phyloP scores from a whole-genome alignment of 2,888 invertebrate genomes.

The Pseudococcus longispinus region DNA sequence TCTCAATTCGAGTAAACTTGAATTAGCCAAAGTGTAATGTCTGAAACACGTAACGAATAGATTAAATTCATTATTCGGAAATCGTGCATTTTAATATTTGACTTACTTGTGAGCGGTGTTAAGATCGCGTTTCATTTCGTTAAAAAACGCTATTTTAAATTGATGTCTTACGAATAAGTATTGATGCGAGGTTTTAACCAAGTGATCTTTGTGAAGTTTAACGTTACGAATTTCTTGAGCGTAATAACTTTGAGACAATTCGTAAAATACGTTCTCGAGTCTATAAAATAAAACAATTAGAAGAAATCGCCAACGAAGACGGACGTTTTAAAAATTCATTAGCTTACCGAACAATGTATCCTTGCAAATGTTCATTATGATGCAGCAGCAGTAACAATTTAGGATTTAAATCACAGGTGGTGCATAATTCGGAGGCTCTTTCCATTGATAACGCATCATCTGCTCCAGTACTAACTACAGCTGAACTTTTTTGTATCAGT shows the following conservation, averaged over 20 bases:
- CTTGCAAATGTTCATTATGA: conserved; percentile 85
- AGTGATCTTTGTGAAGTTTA: conserved; percentile 86
- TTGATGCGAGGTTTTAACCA: conserved; percentile 90
- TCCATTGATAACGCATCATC: conserved; percentile 89
- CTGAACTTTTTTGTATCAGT: conserved; percentile 84
- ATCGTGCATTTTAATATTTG: not conserved
- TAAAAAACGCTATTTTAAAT: conserved; percentile 94
- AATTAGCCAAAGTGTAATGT: conserved; percentile 88
- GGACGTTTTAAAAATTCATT: not conserved
- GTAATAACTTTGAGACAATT: conserved; percentile 91
- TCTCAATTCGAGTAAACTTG: conserved; percentile 84
- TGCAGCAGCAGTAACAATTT: conserved; percentile 93
- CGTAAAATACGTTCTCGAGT: conserved; percentile 91
- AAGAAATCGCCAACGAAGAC: not conserved
- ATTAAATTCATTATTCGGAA: conserved; percentile 2
- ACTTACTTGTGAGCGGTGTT: conserved; percentile 72
- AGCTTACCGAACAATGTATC: conserved; percentile 69
- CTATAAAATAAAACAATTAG: conserved; percentile 65
- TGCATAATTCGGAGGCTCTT: conserved; percentile 86
- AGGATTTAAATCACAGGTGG: conserved; percentile 88
- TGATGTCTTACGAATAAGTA: conserved; percentile 93
- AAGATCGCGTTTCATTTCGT: conserved; percentile 90
- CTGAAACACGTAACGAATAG: conserved; percentile 63
- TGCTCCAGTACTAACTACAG: conserved; percentile 72
- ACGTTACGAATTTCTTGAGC: conserved; percentile 85